Conservation (phyloP, 2,797 vertebrate genomes). For the Protosalanx chinensis region DNA sequence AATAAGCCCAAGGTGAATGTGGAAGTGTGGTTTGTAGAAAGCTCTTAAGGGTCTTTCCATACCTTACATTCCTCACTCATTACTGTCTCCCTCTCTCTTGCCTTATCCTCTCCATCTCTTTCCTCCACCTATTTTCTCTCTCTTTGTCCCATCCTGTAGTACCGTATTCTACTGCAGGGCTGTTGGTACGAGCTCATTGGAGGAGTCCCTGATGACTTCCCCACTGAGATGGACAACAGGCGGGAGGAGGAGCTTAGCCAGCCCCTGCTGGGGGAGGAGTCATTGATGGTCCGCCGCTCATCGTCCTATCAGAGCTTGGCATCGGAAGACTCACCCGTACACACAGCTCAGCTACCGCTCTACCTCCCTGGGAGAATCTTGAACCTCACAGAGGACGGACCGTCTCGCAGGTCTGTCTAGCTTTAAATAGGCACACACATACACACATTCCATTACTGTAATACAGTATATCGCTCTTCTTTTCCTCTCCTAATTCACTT, state of each 20-base stretch:
- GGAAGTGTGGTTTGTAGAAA: neutral
- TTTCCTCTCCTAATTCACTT: neutral
- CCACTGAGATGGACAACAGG: constrained; percentile 86
- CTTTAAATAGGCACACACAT: neutral
- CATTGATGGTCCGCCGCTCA: constrained; percentile 77
- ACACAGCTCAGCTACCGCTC: constrained; percentile 77
- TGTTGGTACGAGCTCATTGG: constrained; percentile 95
- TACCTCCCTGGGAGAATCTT: constrained; percentile 89
- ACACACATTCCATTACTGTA: neutral
- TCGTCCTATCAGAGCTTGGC: constrained; percentile 79
- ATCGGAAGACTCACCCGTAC: constrained; percentile 77
- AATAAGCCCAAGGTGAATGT: constrained; percentile 87
- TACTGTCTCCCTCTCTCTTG: fast-evolving
- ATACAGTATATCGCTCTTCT: neutral
- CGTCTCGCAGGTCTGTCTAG: constrained; percentile 74
- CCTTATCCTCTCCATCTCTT: neutral
- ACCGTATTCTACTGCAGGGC: constrained; percentile 88
- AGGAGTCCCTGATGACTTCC: constrained; percentile 82
- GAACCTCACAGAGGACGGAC: constrained; percentile 83
- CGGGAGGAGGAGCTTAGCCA: constrained; percentile 75
- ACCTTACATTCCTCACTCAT: neutral
- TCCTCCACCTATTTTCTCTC: neutral
- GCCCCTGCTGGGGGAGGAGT: constrained; percentile 90
- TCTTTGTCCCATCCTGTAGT: constrained; percentile 62
- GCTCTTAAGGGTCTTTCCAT: neutral